Base-by-base conservation (phyloP, 1,140 invertebrate species). In the Ceratina calcarata region DNA sequence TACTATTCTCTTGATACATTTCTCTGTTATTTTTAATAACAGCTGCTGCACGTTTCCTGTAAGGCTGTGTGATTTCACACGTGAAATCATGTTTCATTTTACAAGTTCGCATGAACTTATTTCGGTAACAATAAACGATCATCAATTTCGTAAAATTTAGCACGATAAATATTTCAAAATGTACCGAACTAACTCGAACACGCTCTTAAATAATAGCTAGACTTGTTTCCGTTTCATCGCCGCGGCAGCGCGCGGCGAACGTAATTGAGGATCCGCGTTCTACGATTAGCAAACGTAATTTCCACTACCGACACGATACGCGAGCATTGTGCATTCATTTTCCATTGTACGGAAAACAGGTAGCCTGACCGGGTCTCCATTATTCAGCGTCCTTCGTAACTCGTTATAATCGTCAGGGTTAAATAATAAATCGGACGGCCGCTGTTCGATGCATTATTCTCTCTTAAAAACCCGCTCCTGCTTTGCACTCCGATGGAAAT, bases 401-500 rank as follows among this genome's bases (percentile, higher is more conserved):
- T 57, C 32, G 71, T 80, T 62, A 67, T 74, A 62, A 75, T 76
- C 78, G 24, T 60, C 51, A 7, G 13, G n/a, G 57, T 45, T 71
- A 80, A 82, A 80, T 80, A 74, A 82, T 80, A n/a, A 70, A 80
- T 69, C 51, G 58, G 27, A 67, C 64, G 20, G 62, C 37, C 37
- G 37, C 37, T n/a, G 51, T 60, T 45, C 73, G 68, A 81, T 72
- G 73, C 55, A 81, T 68, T 75, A 77, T 67, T 83, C 61, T 15
- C 61, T 51, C 62, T 67, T 74, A 65, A 49, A 61, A 61, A 24
- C 55, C 22, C 18, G 32, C 12, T 91, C 90, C 89, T 91, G 87
- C 37, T 91, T 91, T 90, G 89, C 88, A 85, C 91, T 89, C 87
- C 88, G 90, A 89, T 91, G 90, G 85, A 89, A 71, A 87, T 85